These are phyloP conservation scores for Morphnarchus princeps DNA, from an alignment of 2,113 vertebrate genomes.

Conservation along the genomic window DNA sequence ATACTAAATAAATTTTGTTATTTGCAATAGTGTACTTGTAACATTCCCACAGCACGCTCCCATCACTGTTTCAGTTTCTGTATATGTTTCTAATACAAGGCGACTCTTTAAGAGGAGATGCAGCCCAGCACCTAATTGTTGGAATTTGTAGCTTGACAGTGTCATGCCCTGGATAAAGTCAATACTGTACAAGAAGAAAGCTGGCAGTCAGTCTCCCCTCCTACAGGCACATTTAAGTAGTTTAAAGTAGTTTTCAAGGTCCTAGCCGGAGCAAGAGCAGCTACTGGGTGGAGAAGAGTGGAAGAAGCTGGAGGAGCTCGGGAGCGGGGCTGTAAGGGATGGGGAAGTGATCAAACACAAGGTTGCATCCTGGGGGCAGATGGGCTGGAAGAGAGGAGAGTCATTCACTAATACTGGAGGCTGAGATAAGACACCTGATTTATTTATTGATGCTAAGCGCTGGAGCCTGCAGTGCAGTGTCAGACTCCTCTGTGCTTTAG, in stretches of 20 bases:
- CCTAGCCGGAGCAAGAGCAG: neutral
- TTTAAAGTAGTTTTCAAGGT: neutral
- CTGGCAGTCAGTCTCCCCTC: neutral
- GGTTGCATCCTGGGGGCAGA: neutral
- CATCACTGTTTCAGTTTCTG: neutral
- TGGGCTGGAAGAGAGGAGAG: neutral
- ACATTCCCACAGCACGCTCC: neutral
- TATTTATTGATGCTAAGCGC: neutral
- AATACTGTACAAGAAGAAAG: neutral
- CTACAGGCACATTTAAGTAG: rapidly evolving
- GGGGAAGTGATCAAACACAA: neutral
- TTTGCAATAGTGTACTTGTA: neutral
- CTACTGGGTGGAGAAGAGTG: neutral
- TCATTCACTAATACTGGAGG: neutral
- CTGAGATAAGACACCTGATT: neutral
- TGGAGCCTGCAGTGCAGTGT: rapidly evolving
- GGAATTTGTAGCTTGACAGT: neutral
- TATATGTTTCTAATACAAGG: neutral
- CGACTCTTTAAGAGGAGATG: neutral
- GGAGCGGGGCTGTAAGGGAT: neutral
- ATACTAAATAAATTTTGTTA: neutral
- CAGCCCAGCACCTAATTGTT: neutral
- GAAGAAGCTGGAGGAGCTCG: neutral
- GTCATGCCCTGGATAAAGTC: neutral
- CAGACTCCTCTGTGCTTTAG: neutral